Base-by-base conservation (phyloP, 2,797 vertebrate species). In the Rhodeus uyekii region DNA sequence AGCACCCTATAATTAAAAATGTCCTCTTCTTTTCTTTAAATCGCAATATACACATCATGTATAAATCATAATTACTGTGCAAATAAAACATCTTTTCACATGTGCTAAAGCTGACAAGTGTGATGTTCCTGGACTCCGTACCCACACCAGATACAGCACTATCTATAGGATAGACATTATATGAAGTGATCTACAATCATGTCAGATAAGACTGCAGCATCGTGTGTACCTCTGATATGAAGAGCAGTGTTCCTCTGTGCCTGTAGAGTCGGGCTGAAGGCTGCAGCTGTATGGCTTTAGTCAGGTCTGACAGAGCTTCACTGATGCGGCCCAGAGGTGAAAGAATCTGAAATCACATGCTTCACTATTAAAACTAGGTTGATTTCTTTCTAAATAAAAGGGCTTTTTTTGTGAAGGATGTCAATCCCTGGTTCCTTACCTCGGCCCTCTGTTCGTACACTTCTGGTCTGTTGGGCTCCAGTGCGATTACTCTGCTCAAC, bases 401-500 rank as follows among this genome's bases (percentile, higher is more conserved):
- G 0, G n/a, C n/a, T 2, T 53, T n/a, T 13, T 60, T 60, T 60
- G 13, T 27, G 5, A n/a, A 46, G 19, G 18, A 29, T 38, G 5
- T 60, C 18, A 34, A 50, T 12, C 29, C 2, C 19, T 53, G 5
- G 46, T 22, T 60, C 22, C 92, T 93, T 89, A 98, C 98, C 96
- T 99, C 97, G 9, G 98, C 98, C 92, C 98, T 94, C 91, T 98
- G 97, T 78, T 99, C 98, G 83, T 96, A 98, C 75, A 98, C 97
- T 93, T 99, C 97, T 2, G 97, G 97, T 88, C 94, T 96, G 90
- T 93, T 96, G 13, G 97, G 96, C 88, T 97, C 96, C 76, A 99
- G 91, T 36, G 95, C 91, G 88, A 98, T 96, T 85, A 99, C 97
- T 89, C 97, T 93, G 90, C 96, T 97, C 86, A 99, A 93, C 89